A percentile compares a stretch with the other conserved stretches of the same genome.
These are phyloP conservation scores for Zoanthus solanderi DNA, from an alignment of 92 coral and sea anemone genomes.

Conservation along the genomic window DNA sequence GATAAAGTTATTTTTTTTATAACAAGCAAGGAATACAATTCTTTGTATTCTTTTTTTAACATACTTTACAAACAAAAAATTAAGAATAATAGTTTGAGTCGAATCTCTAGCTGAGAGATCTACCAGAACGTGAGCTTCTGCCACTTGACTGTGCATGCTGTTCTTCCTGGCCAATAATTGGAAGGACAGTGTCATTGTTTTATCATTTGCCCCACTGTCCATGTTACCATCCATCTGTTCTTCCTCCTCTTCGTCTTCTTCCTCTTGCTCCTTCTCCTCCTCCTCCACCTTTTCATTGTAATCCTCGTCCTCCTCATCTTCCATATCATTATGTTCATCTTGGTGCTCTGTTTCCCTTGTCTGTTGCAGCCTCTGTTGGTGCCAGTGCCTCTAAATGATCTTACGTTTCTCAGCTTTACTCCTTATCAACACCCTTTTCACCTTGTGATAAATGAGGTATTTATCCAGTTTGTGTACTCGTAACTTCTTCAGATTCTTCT, in stretches of 20 bases:
- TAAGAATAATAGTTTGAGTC: not conserved
- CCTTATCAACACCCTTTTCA: slow-evolving; percentile 8
- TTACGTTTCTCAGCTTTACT: not conserved
- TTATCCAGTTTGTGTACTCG: slow-evolving; percentile 36
- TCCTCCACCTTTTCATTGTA: not conserved
- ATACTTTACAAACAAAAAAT: not conserved
- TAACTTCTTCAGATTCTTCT: slow-evolving; percentile 43
- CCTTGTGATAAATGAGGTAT: slow-evolving; percentile 21
- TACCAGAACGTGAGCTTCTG: not conserved
- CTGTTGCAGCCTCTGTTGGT: slow-evolving; percentile 13
- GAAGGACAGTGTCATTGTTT: not conserved
- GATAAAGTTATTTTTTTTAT: not conserved
- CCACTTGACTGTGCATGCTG: not conserved
- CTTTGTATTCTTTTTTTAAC: not conserved
- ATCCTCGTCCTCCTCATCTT: slow-evolving; percentile 9
- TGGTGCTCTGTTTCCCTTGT: slow-evolving; percentile 7
- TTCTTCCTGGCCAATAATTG: slow-evolving; percentile 12
- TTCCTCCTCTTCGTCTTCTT: not conserved
- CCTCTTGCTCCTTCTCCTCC: slow-evolving; percentile 10
- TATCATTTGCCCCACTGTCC: not conserved
- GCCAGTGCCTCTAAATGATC: slow-evolving; percentile 30
- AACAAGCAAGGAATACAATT: too few relatives aligned
- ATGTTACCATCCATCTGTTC: too few relatives aligned
- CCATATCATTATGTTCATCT: not conserved
- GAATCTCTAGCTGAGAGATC: not conserved